phyloP scores from a whole-genome alignment of 2,888 invertebrate species.

The Pilophorus perplexus region DNA sequence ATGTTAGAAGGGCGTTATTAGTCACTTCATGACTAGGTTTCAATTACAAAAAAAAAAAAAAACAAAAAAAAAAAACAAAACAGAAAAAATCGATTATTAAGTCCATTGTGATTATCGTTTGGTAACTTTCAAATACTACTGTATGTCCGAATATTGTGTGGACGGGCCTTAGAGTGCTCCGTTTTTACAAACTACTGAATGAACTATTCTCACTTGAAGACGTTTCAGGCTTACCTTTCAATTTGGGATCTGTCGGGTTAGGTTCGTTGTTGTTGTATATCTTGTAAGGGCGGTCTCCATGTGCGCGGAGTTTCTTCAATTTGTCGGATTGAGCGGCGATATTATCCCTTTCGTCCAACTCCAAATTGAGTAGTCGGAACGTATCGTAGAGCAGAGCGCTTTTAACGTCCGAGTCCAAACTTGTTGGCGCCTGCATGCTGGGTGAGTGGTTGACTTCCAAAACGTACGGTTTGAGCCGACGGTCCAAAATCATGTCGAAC shows the following conservation, averaged over 20 bases:
- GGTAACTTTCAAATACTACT: too few relatives aligned
- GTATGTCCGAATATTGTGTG: too few relatives aligned
- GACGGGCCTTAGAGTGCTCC: too few relatives aligned
- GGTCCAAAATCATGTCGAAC: slow-evolving; percentile 83
- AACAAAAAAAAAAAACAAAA: too few relatives aligned
- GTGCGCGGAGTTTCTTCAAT: not conserved
- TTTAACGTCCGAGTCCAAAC: slow-evolving; percentile 81
- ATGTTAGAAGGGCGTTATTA: too few relatives aligned
- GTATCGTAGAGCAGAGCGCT: slow-evolving; percentile 74
- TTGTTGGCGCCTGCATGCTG: slow-evolving; percentile 85
- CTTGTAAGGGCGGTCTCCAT: not conserved
- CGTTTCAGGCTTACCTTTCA: not conserved
- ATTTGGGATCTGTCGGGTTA: not conserved
- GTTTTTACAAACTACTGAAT: too few relatives aligned
- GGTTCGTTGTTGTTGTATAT: slow-evolving; percentile 9
- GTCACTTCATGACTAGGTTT: too few relatives aligned
- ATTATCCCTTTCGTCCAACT: slow-evolving; percentile 57
- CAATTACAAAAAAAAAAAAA: too few relatives aligned
- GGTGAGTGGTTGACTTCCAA: slow-evolving; percentile 92
- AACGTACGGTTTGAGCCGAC: slow-evolving; percentile 78
- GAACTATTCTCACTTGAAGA: too few relatives aligned
- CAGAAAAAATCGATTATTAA: too few relatives aligned
- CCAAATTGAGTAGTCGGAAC: slow-evolving; percentile 72
- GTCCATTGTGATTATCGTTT: too few relatives aligned
- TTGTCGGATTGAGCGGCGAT: not conserved